phyloP scores from a whole-genome alignment of 2,113 vertebrate genomes.

The Grammomys surdaster region DNA sequence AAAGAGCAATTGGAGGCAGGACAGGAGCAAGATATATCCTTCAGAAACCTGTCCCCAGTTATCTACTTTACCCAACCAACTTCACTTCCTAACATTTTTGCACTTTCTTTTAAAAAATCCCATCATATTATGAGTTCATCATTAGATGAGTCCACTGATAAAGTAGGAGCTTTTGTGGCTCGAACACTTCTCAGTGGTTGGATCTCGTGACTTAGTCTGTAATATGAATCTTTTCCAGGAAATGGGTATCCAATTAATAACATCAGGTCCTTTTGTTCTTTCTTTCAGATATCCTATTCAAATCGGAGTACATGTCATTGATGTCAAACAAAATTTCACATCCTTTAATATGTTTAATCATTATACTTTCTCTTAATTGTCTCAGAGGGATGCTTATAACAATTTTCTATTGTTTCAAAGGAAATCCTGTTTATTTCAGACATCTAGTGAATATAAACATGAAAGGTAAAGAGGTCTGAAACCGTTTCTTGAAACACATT shows the following conservation, averaged over 20 bases:
- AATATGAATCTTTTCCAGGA: background rate
- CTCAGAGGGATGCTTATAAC: background rate
- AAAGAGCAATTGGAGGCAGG: too few relatives aligned
- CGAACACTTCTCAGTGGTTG: background rate
- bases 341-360: background rate
- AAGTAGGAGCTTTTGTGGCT: background rate
- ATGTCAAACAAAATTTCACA: accelerated
- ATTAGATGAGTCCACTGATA: background rate
- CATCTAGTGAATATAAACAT: background rate
- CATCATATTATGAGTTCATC: background rate
- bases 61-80: background rate
- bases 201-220: background rate
- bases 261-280: background rate
- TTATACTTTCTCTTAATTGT: background rate
- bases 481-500: background rate
- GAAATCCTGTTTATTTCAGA: background rate
- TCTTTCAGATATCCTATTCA: constrained; percentile 48
- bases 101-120: background rate
- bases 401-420: background rate
- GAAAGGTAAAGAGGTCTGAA: background rate
- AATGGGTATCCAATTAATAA: background rate
- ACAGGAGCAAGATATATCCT: background rate
- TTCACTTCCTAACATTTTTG: background rate
- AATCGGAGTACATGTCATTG: background rate
- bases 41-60: background rate